Base-by-base conservation (phyloP, 1,140 invertebrate genomes). In the Arctopsyche grandis region DNA sequence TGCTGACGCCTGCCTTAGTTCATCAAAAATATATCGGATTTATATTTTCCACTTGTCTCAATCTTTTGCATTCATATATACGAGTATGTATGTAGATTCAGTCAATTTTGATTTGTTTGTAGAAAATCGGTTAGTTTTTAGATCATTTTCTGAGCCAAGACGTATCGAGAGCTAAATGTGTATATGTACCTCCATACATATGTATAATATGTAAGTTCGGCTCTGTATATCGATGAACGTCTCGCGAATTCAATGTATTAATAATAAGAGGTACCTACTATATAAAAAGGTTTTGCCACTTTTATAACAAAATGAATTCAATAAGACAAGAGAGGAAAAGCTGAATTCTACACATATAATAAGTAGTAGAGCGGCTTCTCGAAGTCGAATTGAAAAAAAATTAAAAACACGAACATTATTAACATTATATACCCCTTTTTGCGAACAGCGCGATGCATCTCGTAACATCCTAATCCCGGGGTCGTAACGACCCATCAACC, bases 231-330 rank as follows among this genome's bases (percentile, higher is more conserved):
- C 43, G 26, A 22, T 19, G 58, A 10, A 58, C 56, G 14, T 9
- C 77, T 78, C 43, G 63, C 77, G 29, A 70, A 70, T 66, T 77
- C 75, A 69, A 58, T 71, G 43, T 78, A 76, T 70, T 71, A 71
- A 78, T 69, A 69, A 78, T 70, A 38, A 78, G 66, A 56, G 43
- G 66, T 24, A 77, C 26, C 16, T 38, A 78, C 14, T 38, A 38
- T 38, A 38, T 4, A 52, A 52, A 52, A 10, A 5, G 48, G 3
- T 56, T 71, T 78, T 66, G 70, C 70, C 29, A 78, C 70, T 78
- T 78, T 78, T 78, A 56, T 58, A 78, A 78, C 77, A 71, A 78
- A 78, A 69, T 71, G 77, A 66, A 70, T 69, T 71, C 69, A 56
- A 78, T 78, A 78, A 69, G 58, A 56, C 48, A 14, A 38, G 29